These are phyloP conservation scores for Leucozona laternaria DNA, from an alignment of 2,888 invertebrate genomes.

Conservation along the genomic window DNA sequence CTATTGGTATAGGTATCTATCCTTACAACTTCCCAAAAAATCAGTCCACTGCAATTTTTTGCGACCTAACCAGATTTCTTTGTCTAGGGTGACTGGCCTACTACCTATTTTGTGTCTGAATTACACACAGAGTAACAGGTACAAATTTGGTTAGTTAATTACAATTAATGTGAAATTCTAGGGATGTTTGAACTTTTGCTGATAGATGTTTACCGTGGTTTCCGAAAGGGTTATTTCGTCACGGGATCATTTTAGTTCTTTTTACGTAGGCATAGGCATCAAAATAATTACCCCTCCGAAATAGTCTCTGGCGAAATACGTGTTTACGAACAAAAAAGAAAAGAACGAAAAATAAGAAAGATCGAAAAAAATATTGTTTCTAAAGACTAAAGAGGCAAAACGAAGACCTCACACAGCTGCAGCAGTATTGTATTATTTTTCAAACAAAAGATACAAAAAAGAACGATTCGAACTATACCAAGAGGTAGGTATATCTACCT, in stretches of 20 bases:
- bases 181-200: too few species aligned
- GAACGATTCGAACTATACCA: constrained; percentile 60
- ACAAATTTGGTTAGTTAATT: too few species aligned
- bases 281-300: constrained; percentile 53
- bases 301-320: constrained; percentile 62
- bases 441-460: constrained; percentile 69
- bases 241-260: constrained; percentile 14
- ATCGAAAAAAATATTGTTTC: constrained; percentile 23
- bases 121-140: too few species aligned
- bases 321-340: constrained; percentile 65
- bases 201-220: too few species aligned
- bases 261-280: not conserved
- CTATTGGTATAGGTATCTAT: too few species aligned
- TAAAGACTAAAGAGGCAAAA: constrained; percentile 64
- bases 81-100: too few species aligned
- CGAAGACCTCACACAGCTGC: constrained; percentile 75
- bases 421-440: constrained; percentile 68
- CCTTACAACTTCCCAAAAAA: too few species aligned
- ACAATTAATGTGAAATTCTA: too few species aligned
- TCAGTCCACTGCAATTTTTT: too few species aligned
- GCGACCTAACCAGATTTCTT: too few species aligned
- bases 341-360: constrained; percentile 43
- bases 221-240: too few species aligned
- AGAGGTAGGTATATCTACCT: constrained; percentile 5
- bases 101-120: too few species aligned